Conservation (phyloP, 2,797 vertebrate genomes). For the Helarctos malayanus region DNA sequence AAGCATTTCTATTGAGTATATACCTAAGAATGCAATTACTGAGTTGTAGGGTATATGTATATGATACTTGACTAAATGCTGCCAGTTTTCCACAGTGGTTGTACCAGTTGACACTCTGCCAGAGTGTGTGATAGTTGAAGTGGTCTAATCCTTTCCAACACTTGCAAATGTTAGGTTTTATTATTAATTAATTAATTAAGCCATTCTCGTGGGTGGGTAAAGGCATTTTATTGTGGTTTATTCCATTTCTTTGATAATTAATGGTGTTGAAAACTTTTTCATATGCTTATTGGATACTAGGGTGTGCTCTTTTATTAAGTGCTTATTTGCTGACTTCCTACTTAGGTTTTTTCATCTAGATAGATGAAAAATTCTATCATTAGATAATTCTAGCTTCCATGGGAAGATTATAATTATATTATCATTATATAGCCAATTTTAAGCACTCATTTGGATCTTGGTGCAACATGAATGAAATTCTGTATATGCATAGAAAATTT, state of each 20-base stretch:
- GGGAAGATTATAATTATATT: background rate
- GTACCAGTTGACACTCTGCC: background rate
- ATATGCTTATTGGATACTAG: constrained; percentile 52
- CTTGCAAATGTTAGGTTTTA: constrained; percentile 15
- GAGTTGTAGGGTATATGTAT: background rate
- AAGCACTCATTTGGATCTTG: constrained; percentile 39
- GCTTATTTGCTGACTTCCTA: constrained; percentile 10
- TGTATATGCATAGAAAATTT: background rate
- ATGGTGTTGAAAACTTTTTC: background rate
- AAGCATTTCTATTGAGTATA: background rate
- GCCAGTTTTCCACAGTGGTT: constrained; percentile 7
- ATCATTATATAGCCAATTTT: background rate
- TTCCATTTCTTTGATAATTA: constrained; percentile 58
- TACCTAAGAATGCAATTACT: background rate
- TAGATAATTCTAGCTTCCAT: constrained; percentile 42
- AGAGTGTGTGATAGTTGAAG: background rate
- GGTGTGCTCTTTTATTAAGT: constrained; percentile 20
- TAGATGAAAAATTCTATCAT: too few species aligned
- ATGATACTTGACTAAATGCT: constrained; percentile 30
- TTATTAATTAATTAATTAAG: background rate
- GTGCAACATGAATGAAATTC: constrained; percentile 27
- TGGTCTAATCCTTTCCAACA: background rate
- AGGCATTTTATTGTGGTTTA: constrained; percentile 41
- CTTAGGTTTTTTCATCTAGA: background rate
- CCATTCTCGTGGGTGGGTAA: background rate